A percentile compares a stretch with the other conserved stretches of the same genome.
Conservation (phyloP, 1,140 invertebrate species). For the Halesus radiatus region DNA sequence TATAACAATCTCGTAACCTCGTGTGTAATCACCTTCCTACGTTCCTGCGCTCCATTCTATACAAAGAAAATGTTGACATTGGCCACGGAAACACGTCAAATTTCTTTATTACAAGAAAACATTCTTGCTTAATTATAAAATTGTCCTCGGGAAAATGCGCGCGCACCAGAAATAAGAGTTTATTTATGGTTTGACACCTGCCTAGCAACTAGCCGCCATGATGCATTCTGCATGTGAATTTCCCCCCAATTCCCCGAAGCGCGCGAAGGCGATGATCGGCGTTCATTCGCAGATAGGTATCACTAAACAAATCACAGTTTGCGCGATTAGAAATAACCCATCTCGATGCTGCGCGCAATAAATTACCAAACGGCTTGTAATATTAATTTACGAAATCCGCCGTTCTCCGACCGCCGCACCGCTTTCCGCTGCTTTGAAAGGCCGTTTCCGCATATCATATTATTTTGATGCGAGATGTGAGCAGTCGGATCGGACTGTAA, state of each 20-base stretch:
- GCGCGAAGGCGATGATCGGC: slow-evolving; percentile 2
- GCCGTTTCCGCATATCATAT: slow-evolving; percentile 57
- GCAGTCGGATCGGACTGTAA: slow-evolving; percentile 31
- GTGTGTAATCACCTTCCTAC: too few species aligned
- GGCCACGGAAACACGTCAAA: background rate
- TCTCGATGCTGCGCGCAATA: slow-evolving; percentile 62
- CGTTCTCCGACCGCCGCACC: slow-evolving; percentile 46
- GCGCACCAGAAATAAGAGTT: slow-evolving; percentile 4
- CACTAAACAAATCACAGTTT: slow-evolving; percentile 30
- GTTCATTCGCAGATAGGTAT: slow-evolving; percentile 38
- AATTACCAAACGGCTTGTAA: slow-evolving; percentile 70
- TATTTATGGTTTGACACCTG: slow-evolving; percentile 30
- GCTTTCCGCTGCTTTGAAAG: slow-evolving; percentile 54
- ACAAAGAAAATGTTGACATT: slow-evolving; percentile 28
- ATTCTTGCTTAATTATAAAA: slow-evolving; percentile 35
- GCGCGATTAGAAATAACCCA: slow-evolving; percentile 43
- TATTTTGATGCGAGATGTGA: slow-evolving; percentile 52
- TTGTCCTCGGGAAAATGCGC: slow-evolving; percentile 29
- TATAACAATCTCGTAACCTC: too few species aligned
- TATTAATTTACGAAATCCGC: slow-evolving; percentile 68
- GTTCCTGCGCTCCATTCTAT: too few species aligned
- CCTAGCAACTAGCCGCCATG: slow-evolving; percentile 9
- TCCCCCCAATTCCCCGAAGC: slow-evolving; percentile 1
- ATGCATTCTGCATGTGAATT: slow-evolving; percentile 26
- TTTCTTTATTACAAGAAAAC: slow-evolving; percentile 37